phyloP scores from a whole-genome alignment of 2,888 invertebrate genomes.

The Cecidostiba fungosa region DNA sequence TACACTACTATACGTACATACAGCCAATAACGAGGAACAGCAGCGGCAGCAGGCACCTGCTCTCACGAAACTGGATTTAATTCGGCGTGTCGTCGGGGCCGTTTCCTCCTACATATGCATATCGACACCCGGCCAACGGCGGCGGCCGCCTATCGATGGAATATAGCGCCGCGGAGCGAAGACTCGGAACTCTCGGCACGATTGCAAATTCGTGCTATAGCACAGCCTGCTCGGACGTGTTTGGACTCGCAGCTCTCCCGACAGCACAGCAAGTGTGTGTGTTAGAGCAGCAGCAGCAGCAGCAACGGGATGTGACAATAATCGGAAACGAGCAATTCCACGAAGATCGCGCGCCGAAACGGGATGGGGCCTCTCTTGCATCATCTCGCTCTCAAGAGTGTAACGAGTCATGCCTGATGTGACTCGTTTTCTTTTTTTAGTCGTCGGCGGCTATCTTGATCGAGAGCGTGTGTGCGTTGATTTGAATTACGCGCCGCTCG shows the following conservation, averaged over 20 bases:
- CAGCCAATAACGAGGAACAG: background rate
- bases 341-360: constrained; percentile 55
- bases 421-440: background rate
- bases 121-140: background rate
- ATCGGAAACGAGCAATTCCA: constrained; percentile 61
- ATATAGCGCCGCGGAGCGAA: background rate
- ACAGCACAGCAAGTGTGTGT: background rate
- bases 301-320: constrained; percentile 59
- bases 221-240: constrained; percentile 48
- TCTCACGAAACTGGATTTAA: constrained; percentile 15
- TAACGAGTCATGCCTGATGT: constrained; percentile 9
- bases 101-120: constrained; percentile 17
- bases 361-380: constrained; percentile 42
- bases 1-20: too few species aligned
- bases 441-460: constrained; percentile 3
- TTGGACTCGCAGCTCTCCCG: constrained; percentile 35
- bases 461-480: background rate
- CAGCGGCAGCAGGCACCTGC: background rate
- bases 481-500: background rate
- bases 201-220: constrained; percentile 39
- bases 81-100: background rate
- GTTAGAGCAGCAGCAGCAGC: background rate
- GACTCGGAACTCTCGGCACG: constrained; percentile 8
- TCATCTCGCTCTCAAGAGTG: constrained; percentile 36
- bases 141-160: background rate